Conservation (phyloP, 2,113 vertebrate species). For the Seriola rivoliana region DNA sequence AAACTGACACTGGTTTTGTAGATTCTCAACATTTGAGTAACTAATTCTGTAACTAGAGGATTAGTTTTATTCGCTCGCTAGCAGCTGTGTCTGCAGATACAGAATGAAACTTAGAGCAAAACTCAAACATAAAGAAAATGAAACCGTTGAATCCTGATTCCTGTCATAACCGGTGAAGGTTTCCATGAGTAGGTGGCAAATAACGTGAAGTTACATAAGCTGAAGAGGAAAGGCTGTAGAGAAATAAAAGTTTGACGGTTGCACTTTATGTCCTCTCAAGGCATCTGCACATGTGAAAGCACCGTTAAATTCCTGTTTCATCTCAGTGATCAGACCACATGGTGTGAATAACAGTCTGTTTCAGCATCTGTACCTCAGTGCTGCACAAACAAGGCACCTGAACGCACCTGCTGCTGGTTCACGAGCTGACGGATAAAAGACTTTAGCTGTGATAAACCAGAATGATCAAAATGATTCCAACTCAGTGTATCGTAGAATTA, state of each 20-base stretch:
- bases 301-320: slow-evolving; percentile 20
- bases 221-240: slow-evolving; percentile 42
- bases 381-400: slow-evolving; percentile 9
- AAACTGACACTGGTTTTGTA: slow-evolving; percentile 13
- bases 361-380: background rate
- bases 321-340: slow-evolving; percentile 7
- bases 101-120: slow-evolving; percentile 53
- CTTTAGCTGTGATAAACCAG: too few relatives aligned
- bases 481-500: too few relatives aligned
- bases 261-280: slow-evolving; percentile 38
- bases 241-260: slow-evolving; percentile 31
- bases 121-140: slow-evolving; percentile 38
- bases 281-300: slow-evolving; percentile 44
- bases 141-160: slow-evolving; percentile 31
- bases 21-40: background rate
- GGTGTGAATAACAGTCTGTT: slow-evolving; percentile 17
- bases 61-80: slow-evolving; percentile 9
- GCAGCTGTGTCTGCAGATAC: slow-evolving; percentile 15
- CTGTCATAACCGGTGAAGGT: slow-evolving; percentile 1
- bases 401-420: background rate
- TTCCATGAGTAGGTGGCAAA: slow-evolving; percentile 45
- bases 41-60: slow-evolving; percentile 18
- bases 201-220: slow-evolving; percentile 50
- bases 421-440: too few relatives aligned
- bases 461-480: too few relatives aligned